Base-by-base conservation (phyloP, 2,888 invertebrate genomes). In the Agrilus cyanescens region DNA sequence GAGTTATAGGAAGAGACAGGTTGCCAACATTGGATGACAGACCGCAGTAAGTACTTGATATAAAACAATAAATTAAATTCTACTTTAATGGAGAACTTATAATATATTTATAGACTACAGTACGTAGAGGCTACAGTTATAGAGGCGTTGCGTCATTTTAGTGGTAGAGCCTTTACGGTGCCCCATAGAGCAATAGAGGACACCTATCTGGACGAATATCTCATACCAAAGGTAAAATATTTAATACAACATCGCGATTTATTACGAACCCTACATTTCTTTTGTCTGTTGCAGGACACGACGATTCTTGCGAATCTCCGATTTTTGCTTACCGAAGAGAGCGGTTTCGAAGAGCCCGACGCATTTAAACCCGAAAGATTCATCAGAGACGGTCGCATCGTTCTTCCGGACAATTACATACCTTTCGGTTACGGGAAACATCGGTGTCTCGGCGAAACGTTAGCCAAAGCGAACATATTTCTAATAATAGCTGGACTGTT, bases 381-480 rank as follows among this genome's bases (percentile, higher is more conserved):
- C 61, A 57, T 88, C 4, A 66, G 69, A 8, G 69, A 80, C 40
- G 80, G 78, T 48, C 80, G 78, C 49, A 66, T 70, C 48, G 56
- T 69, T 25, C 62, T 79, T 1, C 61, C 66, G 18, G 83, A 85
- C 13, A 71, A 74, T 33, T 86, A 78, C 57, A 73, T 83, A 51
- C 88, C 88, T 0, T 89, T 89, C 55, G 85, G 87, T 12, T 67
- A 80, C 40, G 83, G 85, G 0, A 82, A 80, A 53, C 85, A 82
- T 58, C 77, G 87, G 40, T 89, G 89, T 57, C 76, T 88, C 76
- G 89, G 88, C 1, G 88, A 89, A 57, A 73, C 78, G 1, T 63
- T 88, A 48, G 83, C 83, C 1, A 80, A 80, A 54, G 83, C 84
- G 53, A 88, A 85, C 56, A 72, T 88, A 39, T 89, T 88, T 57